These are phyloP conservation scores for Botia kubotai DNA, from an alignment of 2,797 vertebrate genomes.

Conservation along the genomic window DNA sequence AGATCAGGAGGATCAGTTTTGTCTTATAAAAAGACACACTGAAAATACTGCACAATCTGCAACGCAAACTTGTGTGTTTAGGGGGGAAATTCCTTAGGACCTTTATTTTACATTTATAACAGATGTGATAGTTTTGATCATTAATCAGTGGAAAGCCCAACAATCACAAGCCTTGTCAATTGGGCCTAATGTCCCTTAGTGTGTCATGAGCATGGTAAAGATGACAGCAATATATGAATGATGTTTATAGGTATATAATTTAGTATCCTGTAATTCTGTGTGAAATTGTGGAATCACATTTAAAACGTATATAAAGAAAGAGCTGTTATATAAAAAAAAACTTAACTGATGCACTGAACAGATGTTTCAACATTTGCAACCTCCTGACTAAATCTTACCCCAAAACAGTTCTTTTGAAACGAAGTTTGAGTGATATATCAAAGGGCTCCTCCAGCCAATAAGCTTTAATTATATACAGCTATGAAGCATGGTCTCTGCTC, in stretches of 20 bases:
- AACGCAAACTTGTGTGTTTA: not conserved
- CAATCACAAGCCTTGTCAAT: slow-evolving; percentile 39
- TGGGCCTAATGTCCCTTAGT: not conserved
- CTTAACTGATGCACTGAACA: not conserved
- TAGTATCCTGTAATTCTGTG: slow-evolving; percentile 8
- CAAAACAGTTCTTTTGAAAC: no score
- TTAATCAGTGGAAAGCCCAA: slow-evolving; percentile 50
- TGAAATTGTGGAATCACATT: slow-evolving; percentile 16
- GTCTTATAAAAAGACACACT: slow-evolving; percentile 18
- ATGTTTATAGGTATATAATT: slow-evolving; percentile 4
- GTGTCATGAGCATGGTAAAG: slow-evolving; percentile 5
- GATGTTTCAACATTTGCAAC: not conserved
- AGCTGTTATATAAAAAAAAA: not conserved
- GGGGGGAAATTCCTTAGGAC: slow-evolving; percentile 20
- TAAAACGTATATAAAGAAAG: not conserved
- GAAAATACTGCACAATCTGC: slow-evolving; percentile 6
- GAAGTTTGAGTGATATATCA: no score
- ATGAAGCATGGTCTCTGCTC: no score
- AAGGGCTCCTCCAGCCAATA: no score
- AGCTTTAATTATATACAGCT: no score
- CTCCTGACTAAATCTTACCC: not conserved
- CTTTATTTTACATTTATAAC: slow-evolving; percentile 30
- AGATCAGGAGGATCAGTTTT: slow-evolving; percentile 49
- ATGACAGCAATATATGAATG: not conserved
- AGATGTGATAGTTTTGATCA: slow-evolving; percentile 40